Base-by-base conservation (phyloP, 2,797 vertebrate genomes). In the Pangasius djambal region DNA sequence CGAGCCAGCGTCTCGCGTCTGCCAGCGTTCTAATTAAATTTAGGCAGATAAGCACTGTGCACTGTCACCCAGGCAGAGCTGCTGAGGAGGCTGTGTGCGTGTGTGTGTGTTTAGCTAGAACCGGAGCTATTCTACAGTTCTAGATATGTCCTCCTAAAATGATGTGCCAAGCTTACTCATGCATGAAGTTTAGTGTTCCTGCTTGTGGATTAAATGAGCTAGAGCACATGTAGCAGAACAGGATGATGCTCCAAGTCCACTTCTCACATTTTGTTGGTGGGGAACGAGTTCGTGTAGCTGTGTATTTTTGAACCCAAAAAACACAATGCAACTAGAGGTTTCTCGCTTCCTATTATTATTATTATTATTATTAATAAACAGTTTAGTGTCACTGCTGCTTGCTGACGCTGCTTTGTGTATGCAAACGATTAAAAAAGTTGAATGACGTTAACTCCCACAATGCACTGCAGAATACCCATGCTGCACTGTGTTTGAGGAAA, bases 61-160 rank as follows among this genome's bases (percentile, higher is more conserved):
- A 28, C n/a, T 2, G 85, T 87, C 78, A 77, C 31, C 22, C 79
- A 57, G 59, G 48, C 57, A 83, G 69, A 44, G 86, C 94, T 92
- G 91, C 78, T 92, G 87, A 91, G 89, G 92, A 90, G 91, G 91
- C 74, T 74, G 89, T 9, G 48, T 8, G 48, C 9, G 48, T 8
- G 48, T 48, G 48, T 48, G 48, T 9, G 48, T 48, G 48, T 48
- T 48, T 48, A 22, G 18, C 31, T 22, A 22, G 28, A 69, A 85
- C 8, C 6, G 0, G n/a, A 52, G 65, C 31, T 0, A 22, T 37
- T 55, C 72, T 37, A 37, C 48, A 55, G 50, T 55, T 37, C n/a
- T 70, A 25, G 10, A 28, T 69, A n/a, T 12, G 82, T 83, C 15
- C 37, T 83, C 4, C 37, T 44, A 85, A 34, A 69, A 34, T 52